phyloP scores from a whole-genome alignment of 1,140 invertebrate genomes.

The Drosophila ohnishii region DNA sequence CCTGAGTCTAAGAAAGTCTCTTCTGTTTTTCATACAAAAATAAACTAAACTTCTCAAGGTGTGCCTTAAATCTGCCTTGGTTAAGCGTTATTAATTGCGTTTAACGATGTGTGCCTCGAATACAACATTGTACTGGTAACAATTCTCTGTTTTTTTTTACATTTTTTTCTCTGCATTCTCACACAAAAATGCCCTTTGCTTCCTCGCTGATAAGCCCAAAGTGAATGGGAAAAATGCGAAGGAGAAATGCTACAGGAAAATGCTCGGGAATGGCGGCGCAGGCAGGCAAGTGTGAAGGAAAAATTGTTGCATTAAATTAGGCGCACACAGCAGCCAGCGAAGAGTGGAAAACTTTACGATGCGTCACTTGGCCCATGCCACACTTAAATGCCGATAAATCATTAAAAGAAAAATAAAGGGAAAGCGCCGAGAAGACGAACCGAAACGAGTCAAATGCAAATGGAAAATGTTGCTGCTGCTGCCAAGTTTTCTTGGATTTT shows the following conservation, averaged over 20 bases:
- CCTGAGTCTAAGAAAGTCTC: background rate
- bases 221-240: slow-evolving; percentile 44
- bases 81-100: slow-evolving; percentile 7
- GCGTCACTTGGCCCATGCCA: slow-evolving; percentile 53
- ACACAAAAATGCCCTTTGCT: slow-evolving; percentile 42
- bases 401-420: slow-evolving; percentile 62
- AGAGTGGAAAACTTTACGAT: slow-evolving; percentile 70
- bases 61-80: no score
- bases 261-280: slow-evolving; percentile 4
- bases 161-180: slow-evolving; percentile 9
- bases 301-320: slow-evolving; percentile 81
- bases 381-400: slow-evolving; percentile 80
- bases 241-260: slow-evolving; percentile 31
- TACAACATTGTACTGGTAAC: background rate
- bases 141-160: background rate
- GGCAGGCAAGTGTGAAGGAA: slow-evolving; percentile 56
- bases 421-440: slow-evolving; percentile 22
- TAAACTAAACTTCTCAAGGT: background rate
- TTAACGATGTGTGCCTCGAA: background rate
- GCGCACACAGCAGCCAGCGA: slow-evolving; percentile 43
- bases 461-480: slow-evolving; percentile 45
- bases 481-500: slow-evolving; percentile 48
- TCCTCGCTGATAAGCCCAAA: slow-evolving; percentile 59
- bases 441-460: slow-evolving; percentile 46
- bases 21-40: background rate